Evolutionary conservation across 2,797 vertebrate species (phyloP), one percentile per base, ranked within the genome.

Genomic region (Vipera ursinii): DNA sequence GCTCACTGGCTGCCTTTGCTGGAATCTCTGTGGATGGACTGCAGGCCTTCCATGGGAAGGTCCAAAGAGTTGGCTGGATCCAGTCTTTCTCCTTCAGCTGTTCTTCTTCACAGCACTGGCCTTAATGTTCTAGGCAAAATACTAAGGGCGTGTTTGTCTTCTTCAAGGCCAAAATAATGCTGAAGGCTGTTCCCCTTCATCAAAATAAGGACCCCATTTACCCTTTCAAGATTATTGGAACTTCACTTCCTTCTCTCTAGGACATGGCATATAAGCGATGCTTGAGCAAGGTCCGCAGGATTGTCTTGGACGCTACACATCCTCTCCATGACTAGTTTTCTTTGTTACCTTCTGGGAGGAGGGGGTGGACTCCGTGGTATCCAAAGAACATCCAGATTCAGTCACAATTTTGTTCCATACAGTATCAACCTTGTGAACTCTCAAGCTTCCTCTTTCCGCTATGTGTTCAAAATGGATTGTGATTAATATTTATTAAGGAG

Each of bases 141-240:
- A 95, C 91, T 94, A 95, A 60, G 95, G 26, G 65, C 61, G 69
- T 48, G 38, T n/a, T 5, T 17, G 3, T 2, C 55, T 56, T 61
- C 57, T 20, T 93, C 93, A 14, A 20, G 3, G 89, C 32, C 91
- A 93, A 90, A 61, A 94, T 65, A 63, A 95, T 95, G 95, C 56
- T 95, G 90, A 87, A 48, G 91, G 95, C 93, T 93, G 90, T 93
- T 86, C 96, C 60, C 44, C 88, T 91, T 85, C 93, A 93, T 88
- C 87, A 93, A 92, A 89, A n/a, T 73, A 85, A 55, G 93, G 94
- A 93, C 12, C 69, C 95, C 95, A 98, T 99, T 98, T 97, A 99
- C 99, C 98, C 98, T n/a, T 65, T 65, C 28, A 65, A 65, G 15
- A 73, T 73, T 73, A 38, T 38, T 73, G n/a, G 65, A 73, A 73